Base-by-base conservation (phyloP, 2,888 invertebrate species). In the Hipparchia sbordonii region DNA sequence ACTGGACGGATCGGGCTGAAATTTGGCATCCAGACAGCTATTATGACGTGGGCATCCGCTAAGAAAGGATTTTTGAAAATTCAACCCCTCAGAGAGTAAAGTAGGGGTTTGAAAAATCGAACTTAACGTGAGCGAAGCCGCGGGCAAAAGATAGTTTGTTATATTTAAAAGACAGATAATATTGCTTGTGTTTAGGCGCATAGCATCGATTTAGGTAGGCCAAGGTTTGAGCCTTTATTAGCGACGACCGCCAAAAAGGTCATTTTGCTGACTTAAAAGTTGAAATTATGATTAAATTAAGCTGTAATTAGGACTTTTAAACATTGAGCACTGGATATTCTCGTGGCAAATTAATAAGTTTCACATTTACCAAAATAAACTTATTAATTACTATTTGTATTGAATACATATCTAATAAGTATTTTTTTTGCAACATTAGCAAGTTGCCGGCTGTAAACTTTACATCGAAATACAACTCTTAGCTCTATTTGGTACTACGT, bases 221-320 rank as follows among this genome's bases (percentile, higher is more conserved):
- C 67, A 66, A 66, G 54, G 54, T 12, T 65, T 52, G 13, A 46
- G 23, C 13, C 48, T 63, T n/a, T 13, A 45, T 45, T 54, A 39
- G 12, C 65, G 8, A 54, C 9, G 52, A 39, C 52, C 56, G 2
- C 13, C 67, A 45, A 3, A 46, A 56, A 67, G 67, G 67, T 56
- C 56, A 56, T 51, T 3, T 39, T 23, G 54, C 54, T n/a, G 8
- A 54, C 39, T 39, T 56, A 33, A 4, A 56, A 56, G 33, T 52
- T 52, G 7, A 45, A 54, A 45, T 12, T 10, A 13, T 33, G 33
- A 59, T 33, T 10, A 10, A 13, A 10, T 33, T 9, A 0, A 33
- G 33, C 33, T 33, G 8, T 46, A 62, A 46, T 62, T 62, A 12
- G 61, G n/a, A 46, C n/a, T 62, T 61, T 12, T 5, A 45, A 65